phyloP scores from a whole-genome alignment of 2,797 vertebrate species.

The Heteromormyrus szaboi region DNA sequence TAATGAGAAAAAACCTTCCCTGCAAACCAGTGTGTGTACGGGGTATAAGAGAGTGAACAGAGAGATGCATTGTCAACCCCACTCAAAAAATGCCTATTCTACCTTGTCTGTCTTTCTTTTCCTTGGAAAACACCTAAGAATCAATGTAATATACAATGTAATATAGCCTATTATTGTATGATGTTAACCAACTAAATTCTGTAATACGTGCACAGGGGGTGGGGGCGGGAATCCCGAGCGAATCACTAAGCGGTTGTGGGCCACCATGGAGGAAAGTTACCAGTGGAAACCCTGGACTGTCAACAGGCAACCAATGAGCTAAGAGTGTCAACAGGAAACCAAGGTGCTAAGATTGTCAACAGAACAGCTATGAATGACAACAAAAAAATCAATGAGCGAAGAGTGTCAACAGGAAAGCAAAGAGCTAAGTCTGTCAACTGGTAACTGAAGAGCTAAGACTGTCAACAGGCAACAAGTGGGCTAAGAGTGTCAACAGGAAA shows the following conservation, averaged over 20 bases:
- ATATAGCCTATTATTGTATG: neutral
- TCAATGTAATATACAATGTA: neutral
- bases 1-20: neutral
- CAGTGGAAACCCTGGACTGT: neutral
- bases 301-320: neutral
- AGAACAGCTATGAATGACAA: neutral
- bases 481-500: neutral
- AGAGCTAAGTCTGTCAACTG: neutral
- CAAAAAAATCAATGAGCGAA: neutral
- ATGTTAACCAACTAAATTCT: neutral
- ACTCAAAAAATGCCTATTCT: neutral
- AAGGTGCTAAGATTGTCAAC: neutral
- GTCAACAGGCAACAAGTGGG: neutral
- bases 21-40: neutral
- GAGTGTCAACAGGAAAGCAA: neutral
- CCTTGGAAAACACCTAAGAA: neutral
- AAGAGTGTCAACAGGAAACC: neutral
- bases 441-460: neutral
- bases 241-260: neutral
- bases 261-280: neutral
- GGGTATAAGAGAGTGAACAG: neutral
- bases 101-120: neutral
- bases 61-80: neutral
- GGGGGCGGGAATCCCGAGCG: neutral
- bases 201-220: neutral